Percentiles rank a stretch among this genome's conserved stretches.
Conservation (phyloP, 1,140 invertebrate genomes). For the Polypedilum pembai region DNA sequence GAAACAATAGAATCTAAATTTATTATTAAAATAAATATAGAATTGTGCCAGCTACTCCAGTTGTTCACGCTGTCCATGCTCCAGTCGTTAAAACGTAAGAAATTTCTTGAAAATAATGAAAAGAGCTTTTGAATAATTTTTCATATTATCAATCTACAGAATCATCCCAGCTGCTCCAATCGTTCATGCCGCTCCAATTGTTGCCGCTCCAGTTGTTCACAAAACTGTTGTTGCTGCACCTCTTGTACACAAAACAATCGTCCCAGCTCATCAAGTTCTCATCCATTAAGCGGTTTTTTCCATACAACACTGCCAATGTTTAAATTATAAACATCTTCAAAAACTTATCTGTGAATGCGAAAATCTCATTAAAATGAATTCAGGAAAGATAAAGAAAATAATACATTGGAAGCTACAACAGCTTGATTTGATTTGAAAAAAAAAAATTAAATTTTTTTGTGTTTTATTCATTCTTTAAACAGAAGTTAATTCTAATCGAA, state of each 20-base stretch:
- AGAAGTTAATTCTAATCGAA: too few relatives aligned
- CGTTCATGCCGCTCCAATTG: conserved; percentile 1
- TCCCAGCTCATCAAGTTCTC: conserved; percentile 34
- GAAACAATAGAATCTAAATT: background rate
- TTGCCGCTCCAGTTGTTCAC: conserved; percentile 31
- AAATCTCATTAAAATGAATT: background rate
- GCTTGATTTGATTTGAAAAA: too few relatives aligned
- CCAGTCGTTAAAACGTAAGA: background rate
- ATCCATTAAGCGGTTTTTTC: background rate
- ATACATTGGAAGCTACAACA: too few relatives aligned
- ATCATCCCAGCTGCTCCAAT: conserved; percentile 32
- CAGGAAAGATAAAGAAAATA: background rate
- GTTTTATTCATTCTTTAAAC: too few relatives aligned
- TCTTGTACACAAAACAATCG: conserved; percentile 33
- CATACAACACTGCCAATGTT: background rate
- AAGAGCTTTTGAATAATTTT: background rate
- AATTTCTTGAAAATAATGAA: too few relatives aligned
- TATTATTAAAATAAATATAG: background rate
- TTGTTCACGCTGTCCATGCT: conserved; percentile 30
- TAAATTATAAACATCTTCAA: background rate
- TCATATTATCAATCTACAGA: background rate
- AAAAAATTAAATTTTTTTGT: too few relatives aligned
- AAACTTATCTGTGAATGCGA: background rate
- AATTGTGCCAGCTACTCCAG: conserved; percentile 34
- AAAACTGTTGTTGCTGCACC: conserved; percentile 36